Conservation (phyloP, 2,797 vertebrate species). For the Lepus oiostolus region DNA sequence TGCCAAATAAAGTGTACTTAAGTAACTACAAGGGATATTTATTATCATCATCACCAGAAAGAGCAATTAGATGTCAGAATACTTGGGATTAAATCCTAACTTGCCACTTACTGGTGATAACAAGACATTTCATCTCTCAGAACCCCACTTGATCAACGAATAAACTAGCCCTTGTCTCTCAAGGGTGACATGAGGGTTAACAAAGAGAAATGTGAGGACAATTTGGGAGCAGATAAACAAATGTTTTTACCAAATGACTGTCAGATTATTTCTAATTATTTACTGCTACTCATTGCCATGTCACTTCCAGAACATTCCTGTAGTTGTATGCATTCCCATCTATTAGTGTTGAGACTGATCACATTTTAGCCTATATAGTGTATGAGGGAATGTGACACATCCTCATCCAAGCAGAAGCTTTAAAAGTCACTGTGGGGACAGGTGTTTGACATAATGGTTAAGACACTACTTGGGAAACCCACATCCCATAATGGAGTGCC, state of each 20-base stretch:
- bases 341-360: background rate
- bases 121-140: background rate
- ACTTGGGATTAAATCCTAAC: conserved; percentile 36
- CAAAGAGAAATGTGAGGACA: conserved; percentile 34
- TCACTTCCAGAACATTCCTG: conserved; percentile 13
- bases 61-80: conserved; percentile 4
- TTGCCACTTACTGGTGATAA: background rate
- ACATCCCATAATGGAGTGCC: no score
- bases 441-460: no score
- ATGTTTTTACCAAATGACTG: background rate
- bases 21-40: background rate
- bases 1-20: background rate
- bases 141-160: background rate
- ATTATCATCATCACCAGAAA: background rate
- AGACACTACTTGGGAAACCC: no score
- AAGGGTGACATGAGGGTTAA: conserved; percentile 5
- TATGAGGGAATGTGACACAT: background rate
- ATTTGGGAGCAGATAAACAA: conserved; percentile 5
- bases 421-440: background rate
- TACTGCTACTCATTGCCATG: background rate
- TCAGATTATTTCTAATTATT: conserved; percentile 18
- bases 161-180: background rate
- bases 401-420: background rate
- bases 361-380: background rate
- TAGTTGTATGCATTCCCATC: background rate